Conservation (phyloP, 2,113 vertebrate genomes). For the Tapirus terrestris region DNA sequence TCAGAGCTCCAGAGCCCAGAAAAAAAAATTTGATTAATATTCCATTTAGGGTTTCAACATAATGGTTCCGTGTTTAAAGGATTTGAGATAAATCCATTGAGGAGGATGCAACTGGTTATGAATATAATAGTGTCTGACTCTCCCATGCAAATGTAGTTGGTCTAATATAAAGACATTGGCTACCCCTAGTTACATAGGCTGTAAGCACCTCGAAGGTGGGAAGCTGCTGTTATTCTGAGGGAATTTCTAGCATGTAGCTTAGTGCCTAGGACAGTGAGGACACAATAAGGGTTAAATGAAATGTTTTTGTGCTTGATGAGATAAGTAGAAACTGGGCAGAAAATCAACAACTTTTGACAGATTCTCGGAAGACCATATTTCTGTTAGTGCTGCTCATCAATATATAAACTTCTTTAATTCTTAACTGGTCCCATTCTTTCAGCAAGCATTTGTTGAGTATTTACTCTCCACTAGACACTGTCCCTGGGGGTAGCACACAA, state of each 20-base stretch:
- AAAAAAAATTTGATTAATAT: slow-evolving; percentile 15
- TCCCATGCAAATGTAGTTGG: rapidly evolving
- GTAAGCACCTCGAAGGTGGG: neutral
- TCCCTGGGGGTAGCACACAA: neutral
- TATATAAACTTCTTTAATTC: neutral
- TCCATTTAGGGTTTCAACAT: neutral
- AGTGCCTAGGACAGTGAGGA: neutral
- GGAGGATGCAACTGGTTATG: neutral
- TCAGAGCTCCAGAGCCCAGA: neutral
- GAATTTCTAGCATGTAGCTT: rapidly evolving
- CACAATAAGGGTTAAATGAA: neutral
- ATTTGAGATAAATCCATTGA: neutral
- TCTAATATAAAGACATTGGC: rapidly evolving
- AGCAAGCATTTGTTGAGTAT: neutral
- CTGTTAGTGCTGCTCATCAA: too few species aligned
- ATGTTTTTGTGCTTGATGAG: neutral
- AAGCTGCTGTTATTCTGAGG: neutral
- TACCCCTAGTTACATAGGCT: rapidly evolving
- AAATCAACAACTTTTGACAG: neutral
- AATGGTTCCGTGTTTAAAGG: neutral
- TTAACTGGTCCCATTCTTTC: neutral
- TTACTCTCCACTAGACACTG: neutral
- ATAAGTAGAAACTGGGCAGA: neutral
- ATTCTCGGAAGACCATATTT: neutral
- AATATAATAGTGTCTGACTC: neutral